Base-by-base conservation (phyloP, 2,797 vertebrate genomes). In the Melanogrammus aeglefinus region DNA sequence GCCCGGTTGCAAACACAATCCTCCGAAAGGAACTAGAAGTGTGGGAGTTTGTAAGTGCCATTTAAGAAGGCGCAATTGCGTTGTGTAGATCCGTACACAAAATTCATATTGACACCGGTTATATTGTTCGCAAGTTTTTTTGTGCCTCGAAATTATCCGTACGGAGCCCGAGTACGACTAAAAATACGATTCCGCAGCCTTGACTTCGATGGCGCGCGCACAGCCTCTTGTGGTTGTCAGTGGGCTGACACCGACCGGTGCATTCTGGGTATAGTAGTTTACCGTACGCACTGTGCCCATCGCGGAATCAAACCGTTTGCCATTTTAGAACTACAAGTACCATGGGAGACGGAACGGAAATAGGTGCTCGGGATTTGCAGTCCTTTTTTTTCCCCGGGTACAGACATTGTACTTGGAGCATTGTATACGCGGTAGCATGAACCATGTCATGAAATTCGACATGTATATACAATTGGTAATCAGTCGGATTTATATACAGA, bases 131-230 rank as follows among this genome's bases (percentile, higher is more conserved):
- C 27, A 84, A 88, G 83, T 85, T 88, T 79, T 77, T 21, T 79
- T n/a, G n/a, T n/a, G n/a, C n/a, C n/a, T n/a, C n/a, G n/a, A n/a
- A n/a, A n/a, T n/a, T n/a, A n/a, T n/a, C n/a, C n/a, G 29, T 4
- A 29, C 69, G 69, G 69, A 33, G 57, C 57, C 74, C 77, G 88
- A 85, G 85, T 83, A 87, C 81, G 84, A 87, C 86, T 88, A 70
- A 86, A 88, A 87, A 83, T 83, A 90, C 88, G 84, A 91, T 90
- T 93, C 90, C 88, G 92, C 91, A 90, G 90, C 87, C 76, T 74
- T 87, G 79, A 86, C 83, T 77, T 89, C 91, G 93, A 93, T 94
- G 93, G 90, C 70, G 41, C 63, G 47, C 71, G 44, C 70, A 44
- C 41, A 92, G 80, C 85, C 90, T 87, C 91, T 93, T 85, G 87